Evolutionary conservation across 2,888 invertebrate species (phyloP).

Genomic region (Exephanes ischioxanthus): DNA sequence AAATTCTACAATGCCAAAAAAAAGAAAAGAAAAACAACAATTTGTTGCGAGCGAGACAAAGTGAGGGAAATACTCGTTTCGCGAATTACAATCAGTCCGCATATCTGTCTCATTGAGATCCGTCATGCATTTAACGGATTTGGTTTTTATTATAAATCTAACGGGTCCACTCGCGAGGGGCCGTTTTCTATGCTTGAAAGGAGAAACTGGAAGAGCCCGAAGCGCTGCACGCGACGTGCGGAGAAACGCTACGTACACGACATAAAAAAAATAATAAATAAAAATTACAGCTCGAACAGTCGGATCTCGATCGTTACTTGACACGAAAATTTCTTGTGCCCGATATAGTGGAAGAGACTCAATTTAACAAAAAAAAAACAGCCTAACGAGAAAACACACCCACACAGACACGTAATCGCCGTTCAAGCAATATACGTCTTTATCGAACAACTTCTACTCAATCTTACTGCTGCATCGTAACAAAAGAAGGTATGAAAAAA

Average conservation of each 20-base stretch:
- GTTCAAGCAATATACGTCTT: slow-evolving; percentile 75
- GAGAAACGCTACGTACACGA: not conserved
- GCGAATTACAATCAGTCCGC: slow-evolving; percentile 66
- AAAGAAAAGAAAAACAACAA: slow-evolving; percentile 46
- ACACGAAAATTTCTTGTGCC: not conserved
- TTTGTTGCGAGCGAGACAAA: slow-evolving; percentile 51
- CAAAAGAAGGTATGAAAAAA: slow-evolving; percentile 58
- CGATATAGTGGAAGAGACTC: not conserved
- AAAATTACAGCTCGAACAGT: not conserved
- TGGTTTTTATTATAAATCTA: slow-evolving; percentile 34
- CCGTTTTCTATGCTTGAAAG: not conserved
- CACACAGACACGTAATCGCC: slow-evolving; percentile 52
- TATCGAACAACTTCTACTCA: slow-evolving; percentile 66
- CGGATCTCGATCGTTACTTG: not conserved
- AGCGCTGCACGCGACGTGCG: not conserved
- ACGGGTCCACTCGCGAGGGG: not conserved
- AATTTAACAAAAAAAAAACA: not conserved
- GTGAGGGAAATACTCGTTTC: slow-evolving; percentile 47
- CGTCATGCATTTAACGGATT: slow-evolving; percentile 56
- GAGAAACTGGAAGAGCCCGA: not conserved
- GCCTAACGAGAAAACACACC: slow-evolving; percentile 31
- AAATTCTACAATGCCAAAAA: slow-evolving; percentile 62
- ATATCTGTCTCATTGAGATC: slow-evolving; percentile 63
- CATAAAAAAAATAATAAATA: not conserved
- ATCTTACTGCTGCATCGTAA: slow-evolving; percentile 75